Conservation (phyloP, 2,113 vertebrate species). For the Micronisus gabar region DNA sequence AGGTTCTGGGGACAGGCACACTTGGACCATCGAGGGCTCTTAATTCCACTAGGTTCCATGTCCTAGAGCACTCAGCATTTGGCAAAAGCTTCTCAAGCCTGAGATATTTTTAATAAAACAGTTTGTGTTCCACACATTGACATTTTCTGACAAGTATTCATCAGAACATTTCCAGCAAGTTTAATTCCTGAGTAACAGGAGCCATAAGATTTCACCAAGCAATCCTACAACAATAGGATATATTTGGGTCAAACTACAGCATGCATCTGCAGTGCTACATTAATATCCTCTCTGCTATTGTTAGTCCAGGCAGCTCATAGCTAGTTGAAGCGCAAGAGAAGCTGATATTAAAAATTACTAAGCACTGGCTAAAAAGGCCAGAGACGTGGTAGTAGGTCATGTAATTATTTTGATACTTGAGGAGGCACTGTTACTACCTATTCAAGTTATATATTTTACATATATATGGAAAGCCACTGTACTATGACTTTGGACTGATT, state of each 20-base stretch:
- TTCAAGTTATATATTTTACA: background rate
- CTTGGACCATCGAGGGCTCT: background rate
- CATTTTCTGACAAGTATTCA: background rate
- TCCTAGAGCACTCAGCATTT: background rate
- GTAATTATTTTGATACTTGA: background rate
- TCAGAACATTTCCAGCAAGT: background rate
- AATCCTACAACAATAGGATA: background rate
- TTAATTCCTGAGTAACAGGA: background rate
- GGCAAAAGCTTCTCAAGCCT: background rate
- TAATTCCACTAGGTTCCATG: background rate
- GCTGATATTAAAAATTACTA: conserved; percentile 18
- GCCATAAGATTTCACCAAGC: background rate
- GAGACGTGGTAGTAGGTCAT: background rate
- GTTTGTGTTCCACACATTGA: background rate
- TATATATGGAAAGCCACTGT: background rate
- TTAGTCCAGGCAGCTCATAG: background rate
- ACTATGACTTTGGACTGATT: background rate
- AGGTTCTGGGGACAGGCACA: background rate
- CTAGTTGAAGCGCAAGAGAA: background rate
- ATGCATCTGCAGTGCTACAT: background rate
- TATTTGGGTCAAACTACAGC: conserved; percentile 13
- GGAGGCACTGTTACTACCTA: background rate
- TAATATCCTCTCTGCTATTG: conserved; percentile 34
- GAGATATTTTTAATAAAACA: background rate
- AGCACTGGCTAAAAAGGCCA: background rate